phyloP scores from a whole-genome alignment of 2,888 invertebrate genomes.

The Nomada fabriciana region DNA sequence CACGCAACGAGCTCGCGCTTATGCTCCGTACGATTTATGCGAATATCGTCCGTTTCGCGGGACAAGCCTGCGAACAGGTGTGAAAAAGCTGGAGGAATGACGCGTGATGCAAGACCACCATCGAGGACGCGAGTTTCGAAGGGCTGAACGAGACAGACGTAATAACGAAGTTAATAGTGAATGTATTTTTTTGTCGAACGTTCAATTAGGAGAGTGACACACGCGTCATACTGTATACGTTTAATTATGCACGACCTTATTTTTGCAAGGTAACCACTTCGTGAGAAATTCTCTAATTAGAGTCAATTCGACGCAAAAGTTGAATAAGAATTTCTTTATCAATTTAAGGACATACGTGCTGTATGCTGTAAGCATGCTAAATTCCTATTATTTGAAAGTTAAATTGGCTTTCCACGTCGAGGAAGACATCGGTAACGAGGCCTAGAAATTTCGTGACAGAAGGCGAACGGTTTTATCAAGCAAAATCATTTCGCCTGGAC shows the following conservation, averaged over 20 bases:
- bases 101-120: conserved; percentile 11
- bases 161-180: neutral
- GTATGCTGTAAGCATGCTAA: neutral
- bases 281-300: no score
- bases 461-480: neutral
- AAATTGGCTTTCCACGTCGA: neutral
- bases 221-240: neutral
- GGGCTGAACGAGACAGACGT: no score
- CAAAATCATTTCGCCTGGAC: no score
- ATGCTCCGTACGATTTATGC: conserved; percentile 53
- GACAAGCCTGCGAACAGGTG: conserved; percentile 45
- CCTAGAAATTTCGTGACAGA: neutral
- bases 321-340: no score
- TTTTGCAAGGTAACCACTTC: no score
- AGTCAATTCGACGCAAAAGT: no score
- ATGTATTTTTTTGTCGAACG: neutral
- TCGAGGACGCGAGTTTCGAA: neutral
- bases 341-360: no score
- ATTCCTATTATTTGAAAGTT: neutral
- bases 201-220: neutral
- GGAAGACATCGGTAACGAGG: no score
- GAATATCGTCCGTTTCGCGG: conserved; percentile 41
- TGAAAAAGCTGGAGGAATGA: conserved; percentile 16
- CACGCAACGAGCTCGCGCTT: conserved; percentile 50
- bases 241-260: no score